Evolutionary conservation across 2,888 invertebrate genomes (phyloP).

Genomic region (Galerucella calmariensis): DNA sequence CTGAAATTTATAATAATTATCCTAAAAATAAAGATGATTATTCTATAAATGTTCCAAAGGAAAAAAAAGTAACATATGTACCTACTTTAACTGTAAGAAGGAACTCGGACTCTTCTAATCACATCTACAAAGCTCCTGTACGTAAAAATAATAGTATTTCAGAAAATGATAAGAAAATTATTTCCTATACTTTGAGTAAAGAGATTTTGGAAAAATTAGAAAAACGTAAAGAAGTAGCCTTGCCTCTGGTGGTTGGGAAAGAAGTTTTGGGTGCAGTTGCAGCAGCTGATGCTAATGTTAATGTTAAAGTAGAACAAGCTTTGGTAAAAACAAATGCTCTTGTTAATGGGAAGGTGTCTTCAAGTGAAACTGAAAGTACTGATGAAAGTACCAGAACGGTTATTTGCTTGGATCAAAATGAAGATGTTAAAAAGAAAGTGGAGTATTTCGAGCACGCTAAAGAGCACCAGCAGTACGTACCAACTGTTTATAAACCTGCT

Average conservation of each 20-base stretch:
- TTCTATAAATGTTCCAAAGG: slow-evolving; percentile 71
- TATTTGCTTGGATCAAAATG: slow-evolving; percentile 72
- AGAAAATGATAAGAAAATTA: slow-evolving; percentile 78
- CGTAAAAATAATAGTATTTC: slow-evolving; percentile 64
- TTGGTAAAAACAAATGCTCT: slow-evolving; percentile 59
- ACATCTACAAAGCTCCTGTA: slow-evolving; percentile 53
- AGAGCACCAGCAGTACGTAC: slow-evolving; percentile 65
- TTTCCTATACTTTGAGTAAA: slow-evolving; percentile 79
- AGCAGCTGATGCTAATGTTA: slow-evolving; percentile 66
- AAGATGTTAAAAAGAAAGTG: slow-evolving; percentile 78
- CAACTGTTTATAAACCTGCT: slow-evolving; percentile 65
- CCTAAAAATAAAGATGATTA: slow-evolving; percentile 67
- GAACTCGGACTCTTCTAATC: slow-evolving; percentile 62
- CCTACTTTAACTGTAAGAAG: slow-evolving; percentile 63
- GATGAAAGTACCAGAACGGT: slow-evolving; percentile 76
- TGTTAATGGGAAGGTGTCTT: slow-evolving; percentile 63
- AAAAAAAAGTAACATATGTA: slow-evolving; percentile 43
- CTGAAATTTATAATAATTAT: slow-evolving; percentile 79
- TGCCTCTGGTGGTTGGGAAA: slow-evolving; percentile 64
- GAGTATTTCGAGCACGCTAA: slow-evolving; percentile 83
- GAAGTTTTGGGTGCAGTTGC: slow-evolving; percentile 74
- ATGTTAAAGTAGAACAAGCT: slow-evolving; percentile 54
- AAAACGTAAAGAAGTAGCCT: slow-evolving; percentile 56
- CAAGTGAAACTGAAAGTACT: slow-evolving; percentile 79
- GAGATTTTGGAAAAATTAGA: slow-evolving; percentile 76